phyloP scores from a whole-genome alignment of 2,113 vertebrate genomes.

The Aspiorhynchus laticeps region DNA sequence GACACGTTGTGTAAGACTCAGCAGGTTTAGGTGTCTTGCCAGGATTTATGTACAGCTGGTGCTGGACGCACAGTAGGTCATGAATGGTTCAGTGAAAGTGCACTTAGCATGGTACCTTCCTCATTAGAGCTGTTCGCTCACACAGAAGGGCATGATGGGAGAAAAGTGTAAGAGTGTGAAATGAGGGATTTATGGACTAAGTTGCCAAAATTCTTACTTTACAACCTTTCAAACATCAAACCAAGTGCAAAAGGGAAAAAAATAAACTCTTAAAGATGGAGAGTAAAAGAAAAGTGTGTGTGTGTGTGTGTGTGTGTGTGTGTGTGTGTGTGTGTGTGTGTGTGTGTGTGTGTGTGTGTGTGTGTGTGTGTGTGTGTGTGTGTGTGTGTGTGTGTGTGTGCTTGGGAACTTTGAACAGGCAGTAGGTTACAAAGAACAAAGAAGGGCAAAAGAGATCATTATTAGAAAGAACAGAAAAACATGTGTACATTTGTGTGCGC shows the following conservation, averaged over 20 bases:
- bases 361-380: background rate
- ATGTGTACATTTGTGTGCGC: background rate
- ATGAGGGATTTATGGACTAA: background rate
- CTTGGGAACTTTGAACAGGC: background rate
- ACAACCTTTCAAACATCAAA: slow-evolving; percentile 4
- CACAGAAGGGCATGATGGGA: background rate
- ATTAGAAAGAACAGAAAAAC: background rate
- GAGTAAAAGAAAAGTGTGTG: background rate
- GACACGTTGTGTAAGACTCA: background rate
- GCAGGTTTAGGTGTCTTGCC: slow-evolving; percentile 7
- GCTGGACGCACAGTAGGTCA: slow-evolving; percentile 25
- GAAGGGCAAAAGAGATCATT: background rate
- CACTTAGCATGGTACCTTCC: background rate
- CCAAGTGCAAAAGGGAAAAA: background rate
- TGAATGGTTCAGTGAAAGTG: slow-evolving; percentile 16
- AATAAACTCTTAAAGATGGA: background rate
- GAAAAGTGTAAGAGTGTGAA: slow-evolving; percentile 1
- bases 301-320: background rate
- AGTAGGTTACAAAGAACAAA: background rate
- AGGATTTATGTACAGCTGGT: background rate
- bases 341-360: background rate
- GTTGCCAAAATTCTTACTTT: slow-evolving; percentile 5
- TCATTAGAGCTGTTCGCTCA: background rate
- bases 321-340: background rate
- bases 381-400: background rate